These are phyloP conservation scores for Incurvaria masculella DNA, from an alignment of 2,888 invertebrate species.

Conservation along the genomic window DNA sequence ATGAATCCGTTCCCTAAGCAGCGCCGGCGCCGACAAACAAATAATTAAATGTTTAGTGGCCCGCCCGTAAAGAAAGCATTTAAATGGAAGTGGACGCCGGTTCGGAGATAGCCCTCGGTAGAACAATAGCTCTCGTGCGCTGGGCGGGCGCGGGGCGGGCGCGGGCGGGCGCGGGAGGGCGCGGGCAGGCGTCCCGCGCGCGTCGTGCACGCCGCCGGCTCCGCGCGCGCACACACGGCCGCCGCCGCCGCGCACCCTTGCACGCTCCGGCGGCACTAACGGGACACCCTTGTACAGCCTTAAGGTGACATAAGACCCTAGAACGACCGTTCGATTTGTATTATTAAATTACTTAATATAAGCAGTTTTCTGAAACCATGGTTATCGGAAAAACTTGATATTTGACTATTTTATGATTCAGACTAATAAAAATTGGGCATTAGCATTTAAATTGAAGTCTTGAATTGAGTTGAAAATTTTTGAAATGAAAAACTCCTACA, in stretches of 20 bases:
- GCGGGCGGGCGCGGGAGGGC: neutral
- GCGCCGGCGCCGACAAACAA: neutral
- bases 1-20: neutral
- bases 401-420: no score
- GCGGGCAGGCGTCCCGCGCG: neutral
- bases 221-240: constrained; percentile 26
- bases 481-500: no score
- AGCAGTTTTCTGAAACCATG: no score
- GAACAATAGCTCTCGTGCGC: neutral
- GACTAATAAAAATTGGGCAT: no score
- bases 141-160: neutral
- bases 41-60: neutral
- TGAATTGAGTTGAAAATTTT: no score
- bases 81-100: neutral
- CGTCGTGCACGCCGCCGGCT: constrained; percentile 38
- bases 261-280: neutral
- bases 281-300: neutral
- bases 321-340: no score
- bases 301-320: no score
- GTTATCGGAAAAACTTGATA: no score
- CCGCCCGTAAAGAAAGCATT: neutral
- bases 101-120: neutral
- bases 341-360: no score
- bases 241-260: constrained; percentile 22
- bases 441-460: no score